phyloP scores from a whole-genome alignment of 2,113 vertebrate species.

The Xyrauchen texanus region DNA sequence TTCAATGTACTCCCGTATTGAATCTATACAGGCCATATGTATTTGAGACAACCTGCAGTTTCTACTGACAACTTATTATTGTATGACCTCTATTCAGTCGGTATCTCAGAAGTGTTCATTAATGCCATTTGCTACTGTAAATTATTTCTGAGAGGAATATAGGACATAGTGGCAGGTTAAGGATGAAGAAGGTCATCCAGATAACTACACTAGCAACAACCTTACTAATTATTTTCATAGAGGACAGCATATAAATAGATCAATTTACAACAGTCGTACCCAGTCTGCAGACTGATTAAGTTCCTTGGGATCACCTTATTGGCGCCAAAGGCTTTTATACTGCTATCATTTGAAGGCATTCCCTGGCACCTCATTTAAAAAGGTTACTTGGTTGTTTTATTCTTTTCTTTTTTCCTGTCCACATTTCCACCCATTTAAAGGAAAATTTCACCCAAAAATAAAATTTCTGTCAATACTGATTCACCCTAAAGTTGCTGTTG shows the following conservation, averaged over 20 bases:
- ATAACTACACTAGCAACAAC: constrained; percentile 26
- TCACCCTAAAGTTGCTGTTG: no score
- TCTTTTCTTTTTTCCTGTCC: background rate
- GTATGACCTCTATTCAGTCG: background rate
- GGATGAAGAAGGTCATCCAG: constrained; percentile 55
- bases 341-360: background rate
- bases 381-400: no score
- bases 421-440: background rate
- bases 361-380: background rate
- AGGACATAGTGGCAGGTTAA: constrained; percentile 46
- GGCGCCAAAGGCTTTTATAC: background rate
- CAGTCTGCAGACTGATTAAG: constrained; percentile 54
- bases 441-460: no score
- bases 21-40: background rate
- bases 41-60: background rate
- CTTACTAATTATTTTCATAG: constrained; percentile 68
- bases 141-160: constrained; percentile 46
- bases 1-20: no score
- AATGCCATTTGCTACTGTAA: constrained; percentile 15
- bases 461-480: no score
- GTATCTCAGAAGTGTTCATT: background rate
- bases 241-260: constrained; percentile 60
- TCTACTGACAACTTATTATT: background rate
- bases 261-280: constrained; percentile 28
- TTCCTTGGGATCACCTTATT: constrained; percentile 25